A percentile compares a stretch with the other conserved stretches of the same genome.
phyloP scores from a whole-genome alignment of 2,888 invertebrate species.

The Troglohyphantes excavatus region DNA sequence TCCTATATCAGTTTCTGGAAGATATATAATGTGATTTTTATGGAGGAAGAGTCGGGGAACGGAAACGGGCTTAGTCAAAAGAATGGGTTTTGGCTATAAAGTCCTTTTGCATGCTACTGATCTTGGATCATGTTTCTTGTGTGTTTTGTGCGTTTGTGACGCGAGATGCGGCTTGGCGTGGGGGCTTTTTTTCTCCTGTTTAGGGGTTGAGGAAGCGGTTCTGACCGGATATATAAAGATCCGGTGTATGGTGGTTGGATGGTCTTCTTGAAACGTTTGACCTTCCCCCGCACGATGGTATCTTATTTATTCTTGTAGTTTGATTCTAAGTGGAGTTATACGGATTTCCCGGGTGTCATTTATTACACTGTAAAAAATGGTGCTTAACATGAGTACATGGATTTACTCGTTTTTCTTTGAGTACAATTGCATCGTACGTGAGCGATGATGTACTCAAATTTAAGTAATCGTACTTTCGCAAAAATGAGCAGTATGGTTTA shows the following conservation, averaged over 20 bases:
- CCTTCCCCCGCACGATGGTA: too few species aligned
- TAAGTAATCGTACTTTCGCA: too few species aligned
- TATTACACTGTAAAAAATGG: too few species aligned
- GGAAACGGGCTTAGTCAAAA: slow-evolving; percentile 1
- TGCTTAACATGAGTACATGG: too few species aligned
- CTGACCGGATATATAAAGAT: slow-evolving; percentile 40
- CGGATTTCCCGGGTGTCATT: too few species aligned
- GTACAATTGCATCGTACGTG: too few species aligned
- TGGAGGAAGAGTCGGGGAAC: slow-evolving; percentile 11
- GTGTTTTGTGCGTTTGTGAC: slow-evolving; percentile 35
- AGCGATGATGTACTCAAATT: too few species aligned
- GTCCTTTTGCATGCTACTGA: slow-evolving; percentile 53
- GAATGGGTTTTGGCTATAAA: background rate
- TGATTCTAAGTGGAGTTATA: too few species aligned
- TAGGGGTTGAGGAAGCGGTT: slow-evolving; percentile 9
- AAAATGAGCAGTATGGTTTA: too few species aligned
- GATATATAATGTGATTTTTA: slow-evolving; percentile 66
- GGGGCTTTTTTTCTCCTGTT: background rate
- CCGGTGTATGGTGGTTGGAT: background rate
- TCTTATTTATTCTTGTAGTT: too few species aligned
- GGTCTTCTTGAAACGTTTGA: too few species aligned
- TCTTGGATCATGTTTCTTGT: slow-evolving; percentile 51
- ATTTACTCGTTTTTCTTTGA: too few species aligned
- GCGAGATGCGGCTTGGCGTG: background rate
- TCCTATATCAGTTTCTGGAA: background rate